phyloP scores from a whole-genome alignment of 2,888 invertebrate species.

The Idaea dimidiata region DNA sequence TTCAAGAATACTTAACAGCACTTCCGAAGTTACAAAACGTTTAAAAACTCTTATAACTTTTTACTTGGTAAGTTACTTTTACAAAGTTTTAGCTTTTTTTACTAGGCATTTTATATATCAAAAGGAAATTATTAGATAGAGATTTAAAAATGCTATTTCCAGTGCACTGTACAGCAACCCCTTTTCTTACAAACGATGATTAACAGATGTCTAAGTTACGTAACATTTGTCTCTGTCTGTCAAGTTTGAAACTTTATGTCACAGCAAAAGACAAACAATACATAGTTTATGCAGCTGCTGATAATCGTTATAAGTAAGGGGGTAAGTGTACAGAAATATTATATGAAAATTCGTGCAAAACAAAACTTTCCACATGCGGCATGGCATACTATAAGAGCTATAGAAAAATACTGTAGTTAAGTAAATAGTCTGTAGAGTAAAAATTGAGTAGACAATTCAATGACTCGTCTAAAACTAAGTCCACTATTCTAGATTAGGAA shows the following conservation, averaged over 20 bases:
- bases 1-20: conserved; percentile 31
- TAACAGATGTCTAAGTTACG: no score
- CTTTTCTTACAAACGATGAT: no score
- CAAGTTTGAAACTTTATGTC: no score
- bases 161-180: conserved; percentile 39
- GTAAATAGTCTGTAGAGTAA: conserved; percentile 62
- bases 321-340: conserved; percentile 39
- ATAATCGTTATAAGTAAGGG: no score
- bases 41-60: conserved; percentile 7
- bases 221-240: no score
- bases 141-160: conserved; percentile 21
- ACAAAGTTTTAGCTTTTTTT: conserved; percentile 4
- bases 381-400: conserved; percentile 64
- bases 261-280: no score
- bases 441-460: conserved; percentile 54
- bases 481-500: conserved; percentile 38
- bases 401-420: conserved; percentile 39
- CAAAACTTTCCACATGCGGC: conserved; percentile 68
- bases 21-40: conserved; percentile 5
- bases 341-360: conserved; percentile 64
- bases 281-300: no score
- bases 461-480: conserved; percentile 59
- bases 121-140: conserved; percentile 23
- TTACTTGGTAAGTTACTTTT: conserved; percentile 1
- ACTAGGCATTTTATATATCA: conserved; percentile 11